Conservation (phyloP, 2,113 vertebrate species). For the Xiphias gladius region DNA sequence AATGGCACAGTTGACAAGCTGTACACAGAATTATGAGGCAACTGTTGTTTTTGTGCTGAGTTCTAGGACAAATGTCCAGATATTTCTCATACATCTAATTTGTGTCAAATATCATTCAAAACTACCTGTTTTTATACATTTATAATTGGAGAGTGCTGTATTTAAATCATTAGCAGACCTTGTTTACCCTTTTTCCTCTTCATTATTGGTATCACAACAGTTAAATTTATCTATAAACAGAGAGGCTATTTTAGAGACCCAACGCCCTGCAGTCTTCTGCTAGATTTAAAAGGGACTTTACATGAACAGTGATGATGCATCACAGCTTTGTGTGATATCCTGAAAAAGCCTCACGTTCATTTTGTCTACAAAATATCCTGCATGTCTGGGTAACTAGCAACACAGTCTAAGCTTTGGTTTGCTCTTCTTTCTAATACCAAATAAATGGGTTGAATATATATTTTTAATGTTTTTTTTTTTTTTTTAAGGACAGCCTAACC, state of each 20-base stretch:
- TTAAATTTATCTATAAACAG: conserved; percentile 29
- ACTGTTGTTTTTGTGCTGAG: conserved; percentile 54
- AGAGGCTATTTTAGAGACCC: conserved; percentile 21
- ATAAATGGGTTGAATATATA: conserved; percentile 70
- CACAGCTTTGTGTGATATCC: conserved; percentile 24
- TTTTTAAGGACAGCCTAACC: conserved; percentile 1
- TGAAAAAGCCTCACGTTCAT: conserved; percentile 39
- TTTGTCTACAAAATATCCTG: conserved; percentile 38
- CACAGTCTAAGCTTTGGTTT: conserved; percentile 55
- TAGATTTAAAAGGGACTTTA: conserved; percentile 34
- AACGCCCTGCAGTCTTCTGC: not conserved
- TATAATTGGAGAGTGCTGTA: conserved; percentile 41
- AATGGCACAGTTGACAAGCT: conserved; percentile 36
- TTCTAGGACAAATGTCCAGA: conserved; percentile 42
- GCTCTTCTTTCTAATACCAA: conserved; percentile 72
- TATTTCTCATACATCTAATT: conserved; percentile 53
- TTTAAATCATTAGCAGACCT: conserved; percentile 26
- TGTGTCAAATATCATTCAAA: conserved; percentile 39
- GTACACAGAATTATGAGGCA: conserved; percentile 31
- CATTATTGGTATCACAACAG: conserved; percentile 30
- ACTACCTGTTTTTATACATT: conserved; percentile 66
- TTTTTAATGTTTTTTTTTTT: conserved; percentile 1
- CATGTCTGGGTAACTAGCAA: conserved; percentile 47
- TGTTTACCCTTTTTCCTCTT: conserved; percentile 26
- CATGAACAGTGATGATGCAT: conserved; percentile 20